Conservation (phyloP, 1,140 invertebrate genomes). For the Mercenaria mercenaria region DNA sequence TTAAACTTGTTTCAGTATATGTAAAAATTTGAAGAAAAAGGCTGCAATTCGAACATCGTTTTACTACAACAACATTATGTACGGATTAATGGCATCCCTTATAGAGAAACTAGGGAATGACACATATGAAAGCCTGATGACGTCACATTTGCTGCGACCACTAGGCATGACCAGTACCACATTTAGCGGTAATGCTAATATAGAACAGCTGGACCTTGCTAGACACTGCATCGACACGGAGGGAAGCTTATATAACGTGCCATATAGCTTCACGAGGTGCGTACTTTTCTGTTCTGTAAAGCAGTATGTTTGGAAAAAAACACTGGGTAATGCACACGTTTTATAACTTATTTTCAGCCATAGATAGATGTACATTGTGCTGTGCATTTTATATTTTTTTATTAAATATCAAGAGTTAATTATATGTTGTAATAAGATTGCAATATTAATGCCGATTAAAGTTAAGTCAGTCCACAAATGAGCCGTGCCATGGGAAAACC, state of each 20-base stretch:
- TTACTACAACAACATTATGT: slow-evolving; percentile 76
- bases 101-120: slow-evolving; percentile 60
- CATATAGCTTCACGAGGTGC: neutral
- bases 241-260: neutral
- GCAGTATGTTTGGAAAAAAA: too few relatives aligned
- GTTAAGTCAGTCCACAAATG: too few relatives aligned
- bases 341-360: too few relatives aligned
- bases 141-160: slow-evolving; percentile 65
- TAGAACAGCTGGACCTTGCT: slow-evolving; percentile 28
- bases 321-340: too few relatives aligned
- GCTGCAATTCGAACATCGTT: slow-evolving; percentile 58
- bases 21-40: neutral
- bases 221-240: slow-evolving; percentile 17
- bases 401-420: too few relatives aligned
- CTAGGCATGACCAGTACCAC: slow-evolving; percentile 69
- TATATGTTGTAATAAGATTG: too few relatives aligned
- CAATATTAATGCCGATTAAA: too few relatives aligned
- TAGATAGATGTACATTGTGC: too few relatives aligned
- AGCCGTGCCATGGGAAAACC: too few relatives aligned
- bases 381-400: too few relatives aligned
- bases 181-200: slow-evolving; percentile 61
- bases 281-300: neutral
- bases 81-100: slow-evolving; percentile 71
- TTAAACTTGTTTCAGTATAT: too few relatives aligned
- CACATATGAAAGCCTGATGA: slow-evolving; percentile 71